Evolutionary conservation across 2,797 vertebrate species (phyloP).

Genomic region (Setipinna tenuifilis): DNA sequence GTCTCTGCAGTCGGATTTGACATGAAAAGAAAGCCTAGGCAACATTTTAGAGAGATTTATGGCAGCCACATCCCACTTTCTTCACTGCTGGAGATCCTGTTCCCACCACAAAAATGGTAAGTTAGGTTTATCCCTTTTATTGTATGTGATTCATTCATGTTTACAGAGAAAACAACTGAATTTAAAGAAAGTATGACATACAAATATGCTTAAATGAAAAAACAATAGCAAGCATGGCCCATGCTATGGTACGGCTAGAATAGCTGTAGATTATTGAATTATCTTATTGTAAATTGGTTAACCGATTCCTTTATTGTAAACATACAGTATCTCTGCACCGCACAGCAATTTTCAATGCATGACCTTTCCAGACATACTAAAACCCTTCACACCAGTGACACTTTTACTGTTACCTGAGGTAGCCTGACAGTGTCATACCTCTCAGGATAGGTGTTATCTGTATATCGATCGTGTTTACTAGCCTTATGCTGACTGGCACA

Average conservation of each 20-base stretch:
- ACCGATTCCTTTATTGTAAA: neutral
- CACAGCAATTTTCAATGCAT: neutral
- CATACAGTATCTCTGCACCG: neutral
- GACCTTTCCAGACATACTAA: neutral
- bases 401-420: neutral
- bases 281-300: neutral
- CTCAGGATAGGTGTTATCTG: neutral
- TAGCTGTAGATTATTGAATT: neutral
- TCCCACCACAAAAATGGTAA: neutral
- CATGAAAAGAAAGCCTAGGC: neutral
- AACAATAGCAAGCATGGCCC: neutral
- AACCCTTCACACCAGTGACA: neutral
- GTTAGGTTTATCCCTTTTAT: neutral
- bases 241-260: neutral
- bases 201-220: neutral
- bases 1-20: neutral
- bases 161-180: neutral
- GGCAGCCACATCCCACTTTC: neutral
- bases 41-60: neutral
- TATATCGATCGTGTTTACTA: neutral
- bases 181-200: neutral
- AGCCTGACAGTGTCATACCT: neutral
- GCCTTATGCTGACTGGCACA: neutral
- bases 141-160: neutral
- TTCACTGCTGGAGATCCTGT: neutral